Evolutionary conservation across 2,888 invertebrate species (phyloP), one percentile per base, ranked within the genome.

Genomic region (Apotomis capreana): DNA sequence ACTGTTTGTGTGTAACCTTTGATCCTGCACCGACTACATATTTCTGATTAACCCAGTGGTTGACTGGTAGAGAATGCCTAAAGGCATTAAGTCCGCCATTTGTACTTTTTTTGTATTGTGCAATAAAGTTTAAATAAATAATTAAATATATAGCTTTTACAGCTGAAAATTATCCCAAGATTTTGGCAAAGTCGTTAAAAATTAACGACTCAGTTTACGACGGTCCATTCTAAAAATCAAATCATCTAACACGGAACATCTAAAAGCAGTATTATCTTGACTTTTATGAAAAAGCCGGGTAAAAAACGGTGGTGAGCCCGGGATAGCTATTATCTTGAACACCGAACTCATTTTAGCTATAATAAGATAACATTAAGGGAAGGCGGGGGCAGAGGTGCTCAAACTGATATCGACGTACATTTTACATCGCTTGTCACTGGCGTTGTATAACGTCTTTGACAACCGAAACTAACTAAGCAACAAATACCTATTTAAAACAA

Each of bases 301-400:
- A 91, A 92, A 92, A 91, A 86, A 84, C 80, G 78, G 80, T 87
- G 85, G 87, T 84, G 80, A 87, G 85, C 89, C 88, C 89, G 83
- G 85, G 79, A 82, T 85, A 76, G 83, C 90, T 90, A 92, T 92
- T 93, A 93, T 93, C 92, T 93, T 82, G 89, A 91, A 92, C 93
- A 93, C 91, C 92, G 84, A 92, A 93, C 91, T 93, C 92, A 93
- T 93, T 93, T 93, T 93, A 93, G 90, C 90, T 89, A 89, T 93
- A 93, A 93, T 93, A 93, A 93, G 93, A 93, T 93, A 92, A 93
- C 91, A 91, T 92, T 93, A 92, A 90, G 88, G 88, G 86, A 88
- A 87, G 87, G 82, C 79, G 78, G 73, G 55, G 75, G 5, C 84
- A 82, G 76, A 5, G 87, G 60, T 74, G 55, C 84, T 84, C 88